Percentiles rank a stretch among this genome's conserved stretches.
These are phyloP conservation scores for Malurus leucopterus DNA, from an alignment of 2,797 vertebrate genomes.

Conservation along the genomic window DNA sequence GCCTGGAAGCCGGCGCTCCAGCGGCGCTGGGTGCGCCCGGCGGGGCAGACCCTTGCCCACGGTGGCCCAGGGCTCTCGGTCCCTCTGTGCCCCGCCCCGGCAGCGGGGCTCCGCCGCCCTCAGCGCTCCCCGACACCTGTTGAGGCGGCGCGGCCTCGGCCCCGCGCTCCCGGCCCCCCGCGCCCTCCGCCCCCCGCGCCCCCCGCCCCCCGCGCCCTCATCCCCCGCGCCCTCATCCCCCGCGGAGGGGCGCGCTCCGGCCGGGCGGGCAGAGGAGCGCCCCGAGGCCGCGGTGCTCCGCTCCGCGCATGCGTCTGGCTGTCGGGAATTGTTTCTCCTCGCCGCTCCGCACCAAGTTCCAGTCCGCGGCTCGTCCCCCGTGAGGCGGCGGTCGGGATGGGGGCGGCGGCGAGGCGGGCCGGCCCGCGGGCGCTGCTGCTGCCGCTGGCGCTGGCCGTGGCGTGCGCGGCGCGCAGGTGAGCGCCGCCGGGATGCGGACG, in stretches of 20 bases:
- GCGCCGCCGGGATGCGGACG: neutral
- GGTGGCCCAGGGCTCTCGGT: neutral
- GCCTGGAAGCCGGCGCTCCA: neutral
- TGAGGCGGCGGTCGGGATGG: constrained; percentile 74
- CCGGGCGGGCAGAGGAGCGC: constrained; percentile 30
- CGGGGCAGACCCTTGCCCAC: neutral
- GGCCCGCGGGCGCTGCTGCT: constrained; percentile 77
- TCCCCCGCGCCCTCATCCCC: too few species aligned
- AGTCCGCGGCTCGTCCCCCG: constrained; percentile 68
- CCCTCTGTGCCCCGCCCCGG: neutral
- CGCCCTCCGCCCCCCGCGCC: neutral
- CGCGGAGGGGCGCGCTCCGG: neutral
- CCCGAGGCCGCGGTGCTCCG: constrained; percentile 40
- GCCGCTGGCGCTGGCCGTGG: constrained; percentile 77
- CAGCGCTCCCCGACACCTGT: neutral
- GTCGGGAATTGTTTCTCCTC: constrained; percentile 65
- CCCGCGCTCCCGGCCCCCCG: too few species aligned
- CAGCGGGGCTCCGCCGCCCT: neutral
- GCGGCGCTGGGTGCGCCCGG: neutral
- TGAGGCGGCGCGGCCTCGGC: neutral
- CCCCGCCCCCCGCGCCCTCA: too few species aligned
- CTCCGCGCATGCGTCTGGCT: constrained; percentile 78
- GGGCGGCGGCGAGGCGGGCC: constrained; percentile 66
- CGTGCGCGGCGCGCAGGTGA: constrained; percentile 89
- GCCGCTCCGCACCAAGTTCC: constrained; percentile 74